Evolutionary conservation across 1,140 invertebrate species (phyloP).

Genomic region (Drosophila miranda): DNA sequence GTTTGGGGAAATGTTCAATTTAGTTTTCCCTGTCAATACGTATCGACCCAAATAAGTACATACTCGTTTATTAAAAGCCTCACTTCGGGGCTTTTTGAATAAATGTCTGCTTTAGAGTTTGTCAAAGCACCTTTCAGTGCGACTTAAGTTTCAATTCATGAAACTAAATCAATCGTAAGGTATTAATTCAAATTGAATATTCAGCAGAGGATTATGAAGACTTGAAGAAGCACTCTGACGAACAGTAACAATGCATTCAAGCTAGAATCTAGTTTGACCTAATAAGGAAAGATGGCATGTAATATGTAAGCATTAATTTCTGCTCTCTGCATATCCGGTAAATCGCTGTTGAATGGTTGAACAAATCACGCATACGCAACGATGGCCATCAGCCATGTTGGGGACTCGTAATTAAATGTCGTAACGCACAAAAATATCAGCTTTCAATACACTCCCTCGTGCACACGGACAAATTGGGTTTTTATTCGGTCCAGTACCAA

Average conservation of each 20-base stretch:
- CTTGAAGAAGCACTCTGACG: constrained; percentile 5
- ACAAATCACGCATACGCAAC: constrained; percentile 32
- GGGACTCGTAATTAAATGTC: constrained; percentile 47
- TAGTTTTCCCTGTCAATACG: no score
- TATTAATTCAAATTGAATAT: constrained; percentile 17
- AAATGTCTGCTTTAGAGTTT: no score
- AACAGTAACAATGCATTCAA: neutral
- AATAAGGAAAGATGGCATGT: no score
- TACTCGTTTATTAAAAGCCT: no score
- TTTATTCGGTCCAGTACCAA: constrained; percentile 44
- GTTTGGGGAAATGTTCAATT: no score
- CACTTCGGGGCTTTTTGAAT: no score
- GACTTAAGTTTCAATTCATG: neutral
- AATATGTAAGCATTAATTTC: constrained; percentile 22
- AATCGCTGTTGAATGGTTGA: constrained; percentile 12
- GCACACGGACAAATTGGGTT: constrained; percentile 1
- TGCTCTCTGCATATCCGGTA: constrained; percentile 9
- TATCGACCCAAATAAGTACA: no score
- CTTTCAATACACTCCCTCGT: constrained; percentile 23
- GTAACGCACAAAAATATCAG: constrained; percentile 25
- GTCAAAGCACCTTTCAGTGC: no score
- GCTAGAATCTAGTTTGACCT: neutral
- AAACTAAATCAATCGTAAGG: neutral
- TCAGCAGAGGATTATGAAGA: constrained; percentile 4
- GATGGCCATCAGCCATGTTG: constrained; percentile 18